Conservation (phyloP, 2,797 vertebrate genomes). For the Pangasius djambal region DNA sequence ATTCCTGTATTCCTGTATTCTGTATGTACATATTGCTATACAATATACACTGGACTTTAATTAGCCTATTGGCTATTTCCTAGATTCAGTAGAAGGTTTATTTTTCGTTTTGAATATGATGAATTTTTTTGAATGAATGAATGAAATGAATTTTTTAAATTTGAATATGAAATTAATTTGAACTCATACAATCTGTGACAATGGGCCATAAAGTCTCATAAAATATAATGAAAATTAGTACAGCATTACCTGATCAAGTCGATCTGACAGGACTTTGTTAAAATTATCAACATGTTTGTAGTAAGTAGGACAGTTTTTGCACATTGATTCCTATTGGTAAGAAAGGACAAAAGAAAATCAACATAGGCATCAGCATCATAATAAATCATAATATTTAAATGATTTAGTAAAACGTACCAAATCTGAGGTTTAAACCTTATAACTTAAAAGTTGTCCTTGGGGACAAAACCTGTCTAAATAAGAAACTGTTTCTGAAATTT, state of each 20-base stretch:
- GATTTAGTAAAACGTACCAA: not conserved
- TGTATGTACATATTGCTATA: too few relatives aligned
- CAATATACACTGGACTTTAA: not conserved
- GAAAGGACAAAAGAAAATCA: not conserved
- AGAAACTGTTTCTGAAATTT: not conserved
- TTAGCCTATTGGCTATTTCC: not conserved
- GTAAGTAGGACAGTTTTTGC: not conserved
- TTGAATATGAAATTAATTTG: not conserved
- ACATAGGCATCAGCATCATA: not conserved
- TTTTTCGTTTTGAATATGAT: not conserved
- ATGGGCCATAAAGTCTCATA: not conserved
- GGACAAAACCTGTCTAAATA: not conserved
- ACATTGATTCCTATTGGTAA: not conserved
- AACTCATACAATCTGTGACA: not conserved
- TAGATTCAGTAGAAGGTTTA: not conserved
- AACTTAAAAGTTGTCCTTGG: not conserved
- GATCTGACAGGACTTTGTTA: not conserved
- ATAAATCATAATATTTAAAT: not conserved
- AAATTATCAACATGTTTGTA: not conserved
- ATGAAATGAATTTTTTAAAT: too few relatives aligned
- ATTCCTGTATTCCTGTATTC: too few relatives aligned
- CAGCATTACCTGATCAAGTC: slow-evolving; percentile 30
- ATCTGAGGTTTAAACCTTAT: not conserved
- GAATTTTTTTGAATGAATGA: too few relatives aligned
- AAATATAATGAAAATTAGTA: not conserved